A percentile compares a stretch with the other conserved stretches of the same genome.
Evolutionary conservation across 1,140 invertebrate species (phyloP).

Genomic region (Listronotus bonariensis): DNA sequence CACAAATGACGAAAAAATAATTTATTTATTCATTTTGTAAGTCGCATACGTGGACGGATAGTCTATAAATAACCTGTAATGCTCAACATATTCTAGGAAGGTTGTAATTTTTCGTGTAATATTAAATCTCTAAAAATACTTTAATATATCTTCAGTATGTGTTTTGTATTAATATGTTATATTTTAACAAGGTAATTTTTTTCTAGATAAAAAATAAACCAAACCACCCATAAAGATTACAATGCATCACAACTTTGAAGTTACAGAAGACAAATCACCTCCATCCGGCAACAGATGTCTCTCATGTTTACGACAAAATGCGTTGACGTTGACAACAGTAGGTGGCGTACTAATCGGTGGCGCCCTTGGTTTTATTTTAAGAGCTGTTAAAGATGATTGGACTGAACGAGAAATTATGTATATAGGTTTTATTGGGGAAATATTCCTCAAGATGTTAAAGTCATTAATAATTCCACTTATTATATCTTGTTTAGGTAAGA

Average conservation of each 20-base stretch:
- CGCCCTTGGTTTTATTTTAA: slow-evolving; percentile 66
- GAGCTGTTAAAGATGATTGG: slow-evolving; percentile 57
- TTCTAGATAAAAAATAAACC: no score
- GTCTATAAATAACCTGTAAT: no score
- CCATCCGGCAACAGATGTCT: slow-evolving; percentile 35
- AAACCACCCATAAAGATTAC: no score
- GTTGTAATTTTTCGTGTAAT: no score
- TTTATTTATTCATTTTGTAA: no score
- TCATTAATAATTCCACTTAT: slow-evolving; percentile 77
- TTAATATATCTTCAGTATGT: no score
- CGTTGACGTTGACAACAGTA: slow-evolving; percentile 71
- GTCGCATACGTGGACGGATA: no score
- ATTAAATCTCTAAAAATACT: no score
- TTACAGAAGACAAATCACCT: slow-evolving; percentile 29
- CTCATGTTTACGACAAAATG: slow-evolving; percentile 56
- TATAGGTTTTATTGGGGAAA: slow-evolving; percentile 68
- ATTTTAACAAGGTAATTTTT: no score
- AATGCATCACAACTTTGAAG: slow-evolving; percentile 43
- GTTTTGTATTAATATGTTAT: no score
- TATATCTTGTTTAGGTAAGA: slow-evolving; percentile 65
- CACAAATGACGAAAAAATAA: no score
- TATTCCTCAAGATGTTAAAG: slow-evolving; percentile 76
- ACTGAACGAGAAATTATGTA: slow-evolving; percentile 67
- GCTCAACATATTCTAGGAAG: no score
- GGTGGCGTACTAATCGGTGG: slow-evolving; percentile 68